Conservation (phyloP, 2,797 vertebrate genomes). For the Chloroceryle amazona region DNA sequence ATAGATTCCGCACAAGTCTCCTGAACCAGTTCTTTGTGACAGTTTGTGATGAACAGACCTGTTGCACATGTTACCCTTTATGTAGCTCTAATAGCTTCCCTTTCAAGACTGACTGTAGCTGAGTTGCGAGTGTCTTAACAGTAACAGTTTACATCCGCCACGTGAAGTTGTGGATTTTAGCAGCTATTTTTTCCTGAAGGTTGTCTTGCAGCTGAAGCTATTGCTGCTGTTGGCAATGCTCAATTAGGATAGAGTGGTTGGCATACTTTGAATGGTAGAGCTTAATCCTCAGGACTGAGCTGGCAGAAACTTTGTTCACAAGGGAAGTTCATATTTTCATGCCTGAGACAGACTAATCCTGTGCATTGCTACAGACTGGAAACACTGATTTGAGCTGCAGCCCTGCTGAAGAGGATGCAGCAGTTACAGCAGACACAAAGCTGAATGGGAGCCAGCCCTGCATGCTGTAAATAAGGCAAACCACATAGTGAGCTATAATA, state of each 20-base stretch:
- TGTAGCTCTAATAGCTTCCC: background rate
- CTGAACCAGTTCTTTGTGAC: background rate
- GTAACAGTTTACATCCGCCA: fast-evolving
- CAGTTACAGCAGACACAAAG: background rate
- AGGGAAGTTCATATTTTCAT: background rate
- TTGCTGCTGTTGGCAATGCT: background rate
- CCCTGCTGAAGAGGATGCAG: background rate
- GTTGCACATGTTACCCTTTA: background rate
- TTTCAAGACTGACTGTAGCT: background rate
- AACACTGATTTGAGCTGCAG: background rate
- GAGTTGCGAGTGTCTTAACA: background rate
- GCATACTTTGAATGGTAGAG: background rate
- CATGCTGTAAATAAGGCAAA: background rate
- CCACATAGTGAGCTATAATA: fast-evolving
- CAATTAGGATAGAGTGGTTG: background rate
- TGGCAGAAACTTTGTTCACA: background rate
- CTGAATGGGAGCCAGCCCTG: background rate
- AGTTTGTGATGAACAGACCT: background rate
- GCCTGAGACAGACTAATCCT: background rate
- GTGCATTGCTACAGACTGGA: fast-evolving
- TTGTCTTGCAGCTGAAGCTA: background rate
- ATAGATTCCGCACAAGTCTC: background rate
- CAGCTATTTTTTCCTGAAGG: background rate
- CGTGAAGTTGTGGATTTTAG: background rate
- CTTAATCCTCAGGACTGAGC: background rate